A percentile compares a stretch with the other conserved stretches of the same genome.
phyloP scores from a whole-genome alignment of 2,888 invertebrate species.

The Dolichomitus sp. region DNA sequence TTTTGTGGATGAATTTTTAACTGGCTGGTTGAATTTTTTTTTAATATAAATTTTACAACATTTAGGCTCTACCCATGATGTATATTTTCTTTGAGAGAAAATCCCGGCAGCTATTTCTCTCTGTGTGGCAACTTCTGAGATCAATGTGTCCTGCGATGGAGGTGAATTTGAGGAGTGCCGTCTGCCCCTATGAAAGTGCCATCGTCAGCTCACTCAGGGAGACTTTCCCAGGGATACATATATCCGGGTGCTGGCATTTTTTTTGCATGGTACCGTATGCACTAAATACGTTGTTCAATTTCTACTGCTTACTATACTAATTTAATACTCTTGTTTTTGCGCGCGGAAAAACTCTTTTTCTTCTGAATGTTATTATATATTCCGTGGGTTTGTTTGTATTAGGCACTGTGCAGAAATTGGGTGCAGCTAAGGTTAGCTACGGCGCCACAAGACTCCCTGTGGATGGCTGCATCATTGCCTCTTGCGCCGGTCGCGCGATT shows the following conservation, averaged over 20 bases:
- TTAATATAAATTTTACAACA: background rate
- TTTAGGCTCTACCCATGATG: constrained; percentile 18
- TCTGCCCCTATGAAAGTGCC: constrained; percentile 21
- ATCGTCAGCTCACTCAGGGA: constrained; percentile 12
- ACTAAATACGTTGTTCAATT: background rate
- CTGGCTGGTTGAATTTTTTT: background rate
- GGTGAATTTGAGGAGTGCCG: background rate
- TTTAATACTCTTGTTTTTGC: background rate
- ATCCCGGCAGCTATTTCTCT: background rate
- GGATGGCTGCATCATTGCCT: constrained; percentile 3
- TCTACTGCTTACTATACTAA: background rate
- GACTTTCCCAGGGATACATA: constrained; percentile 1
- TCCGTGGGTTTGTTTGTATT: background rate
- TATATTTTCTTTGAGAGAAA: constrained; percentile 8
- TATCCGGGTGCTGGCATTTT: constrained; percentile 29
- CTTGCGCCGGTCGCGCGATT: constrained; percentile 18
- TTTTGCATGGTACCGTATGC: constrained; percentile 11
- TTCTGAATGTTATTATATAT: background rate
- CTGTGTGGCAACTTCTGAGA: constrained; percentile 15
- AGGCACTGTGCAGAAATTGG: constrained; percentile 16
- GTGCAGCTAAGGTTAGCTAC: background rate
- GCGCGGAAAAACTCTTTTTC: background rate
- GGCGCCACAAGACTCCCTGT: background rate
- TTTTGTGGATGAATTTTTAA: background rate
- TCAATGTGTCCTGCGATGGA: background rate